A percentile compares a stretch with the other conserved stretches of the same genome.
Conservation (phyloP, 2,888 invertebrate genomes). For the Megaustenia siamemsis region DNA sequence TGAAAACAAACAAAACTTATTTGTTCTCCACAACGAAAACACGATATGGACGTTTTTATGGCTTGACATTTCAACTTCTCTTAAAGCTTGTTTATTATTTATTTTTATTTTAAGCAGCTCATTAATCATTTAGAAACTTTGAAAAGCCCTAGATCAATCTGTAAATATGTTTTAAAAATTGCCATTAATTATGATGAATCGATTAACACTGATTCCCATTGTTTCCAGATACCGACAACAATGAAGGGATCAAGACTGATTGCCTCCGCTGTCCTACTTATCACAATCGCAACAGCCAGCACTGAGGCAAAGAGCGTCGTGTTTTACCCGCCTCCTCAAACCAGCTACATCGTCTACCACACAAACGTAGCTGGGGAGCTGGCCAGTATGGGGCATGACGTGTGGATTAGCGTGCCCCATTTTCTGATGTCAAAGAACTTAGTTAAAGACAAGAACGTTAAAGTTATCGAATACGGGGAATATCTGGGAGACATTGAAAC, state of each 20-base stretch:
- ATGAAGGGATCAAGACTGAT: not conserved
- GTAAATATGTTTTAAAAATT: no score
- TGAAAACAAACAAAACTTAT: no score
- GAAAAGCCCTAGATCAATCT: no score
- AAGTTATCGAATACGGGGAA: slow-evolving; percentile 15
- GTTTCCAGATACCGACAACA: not conserved
- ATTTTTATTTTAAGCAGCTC: no score
- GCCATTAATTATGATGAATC: no score
- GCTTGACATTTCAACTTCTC: no score
- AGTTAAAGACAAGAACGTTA: slow-evolving; percentile 6
- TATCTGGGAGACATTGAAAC: not conserved
- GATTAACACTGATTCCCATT: not conserved
- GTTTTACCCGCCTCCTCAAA: slow-evolving; percentile 24
- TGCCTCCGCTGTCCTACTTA: not conserved
- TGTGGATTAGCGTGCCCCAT: slow-evolving; percentile 24
- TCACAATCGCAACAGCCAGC: not conserved
- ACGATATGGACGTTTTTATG: no score
- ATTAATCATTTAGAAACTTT: no score
- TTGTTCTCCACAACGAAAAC: no score
- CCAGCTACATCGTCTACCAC: slow-evolving; percentile 48
- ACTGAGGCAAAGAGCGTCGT: slow-evolving; percentile 42
- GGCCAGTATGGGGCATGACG: slow-evolving; percentile 46
- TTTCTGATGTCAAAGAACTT: not conserved
- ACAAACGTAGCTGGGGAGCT: slow-evolving; percentile 44
- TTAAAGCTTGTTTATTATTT: no score